Evolutionary conservation across 2,888 invertebrate species (phyloP).

Genomic region (Apotomis capreana): DNA sequence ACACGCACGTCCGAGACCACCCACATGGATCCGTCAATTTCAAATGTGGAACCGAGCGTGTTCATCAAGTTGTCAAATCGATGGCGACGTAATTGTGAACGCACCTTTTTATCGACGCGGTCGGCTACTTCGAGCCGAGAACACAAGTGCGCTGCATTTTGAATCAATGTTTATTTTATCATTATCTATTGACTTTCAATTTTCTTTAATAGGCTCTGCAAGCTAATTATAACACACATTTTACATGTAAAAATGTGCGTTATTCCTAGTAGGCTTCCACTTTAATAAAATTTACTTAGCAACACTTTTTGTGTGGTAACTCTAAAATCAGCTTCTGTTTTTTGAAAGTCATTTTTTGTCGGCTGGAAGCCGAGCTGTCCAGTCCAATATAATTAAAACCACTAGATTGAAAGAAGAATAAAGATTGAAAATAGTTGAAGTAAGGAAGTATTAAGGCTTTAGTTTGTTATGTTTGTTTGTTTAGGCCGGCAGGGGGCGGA

Average conservation of each 20-base stretch:
- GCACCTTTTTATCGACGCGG: conserved; percentile 61
- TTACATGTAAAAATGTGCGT: background rate
- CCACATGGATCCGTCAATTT: conserved; percentile 76
- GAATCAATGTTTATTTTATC: conserved; percentile 7
- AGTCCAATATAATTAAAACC: conserved; percentile 55
- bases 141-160: conserved; percentile 12
- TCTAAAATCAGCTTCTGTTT: conserved; percentile 33
- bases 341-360: conserved; percentile 49
- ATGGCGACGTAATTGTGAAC: conserved; percentile 80
- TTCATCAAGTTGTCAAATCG: conserved; percentile 82
- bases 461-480: conserved; percentile 58
- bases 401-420: conserved; percentile 51
- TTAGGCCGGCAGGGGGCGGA: conserved; percentile 70
- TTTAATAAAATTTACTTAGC: conserved; percentile 8
- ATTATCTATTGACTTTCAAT: conserved; percentile 1
- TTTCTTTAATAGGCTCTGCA: background rate
- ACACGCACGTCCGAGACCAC: conserved; percentile 72
- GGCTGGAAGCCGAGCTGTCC: conserved; percentile 56
- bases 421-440: conserved; percentile 49
- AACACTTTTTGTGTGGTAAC: conserved; percentile 37
- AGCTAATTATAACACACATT: background rate
- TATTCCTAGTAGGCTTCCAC: too few relatives aligned
- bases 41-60: conserved; percentile 73
- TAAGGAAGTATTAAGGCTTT: conserved; percentile 43
- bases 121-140: conserved; percentile 33